Conservation (phyloP, 2,888 invertebrate species). For the Fragum whitleyi region DNA sequence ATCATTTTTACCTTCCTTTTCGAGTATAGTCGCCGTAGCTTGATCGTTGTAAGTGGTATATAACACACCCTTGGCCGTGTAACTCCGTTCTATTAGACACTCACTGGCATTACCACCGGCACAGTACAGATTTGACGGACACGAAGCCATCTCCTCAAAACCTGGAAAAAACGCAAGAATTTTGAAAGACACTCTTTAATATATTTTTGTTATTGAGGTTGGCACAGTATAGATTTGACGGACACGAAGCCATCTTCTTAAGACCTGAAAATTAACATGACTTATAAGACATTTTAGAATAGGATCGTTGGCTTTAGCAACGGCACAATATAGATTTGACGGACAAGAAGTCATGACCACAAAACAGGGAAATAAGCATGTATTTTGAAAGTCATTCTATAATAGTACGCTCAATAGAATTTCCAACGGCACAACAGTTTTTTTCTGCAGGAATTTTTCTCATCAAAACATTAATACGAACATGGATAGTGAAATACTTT, state of each 20-base stretch:
- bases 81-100: slow-evolving; percentile 47
- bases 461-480: too few relatives aligned
- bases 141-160: slow-evolving; percentile 62
- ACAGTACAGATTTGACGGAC: slow-evolving; percentile 60
- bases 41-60: slow-evolving; percentile 61
- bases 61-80: slow-evolving; percentile 59
- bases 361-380: too few relatives aligned
- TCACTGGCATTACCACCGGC: slow-evolving; percentile 48
- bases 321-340: slow-evolving; percentile 57
- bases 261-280: slow-evolving; percentile 43
- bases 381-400: too few relatives aligned
- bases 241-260: slow-evolving; percentile 62
- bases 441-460: too few relatives aligned
- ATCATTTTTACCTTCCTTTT: slow-evolving; percentile 19
- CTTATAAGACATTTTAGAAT: too few relatives aligned
- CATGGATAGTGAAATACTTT: too few relatives aligned
- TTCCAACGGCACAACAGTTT: too few relatives aligned
- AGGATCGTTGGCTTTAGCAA: slow-evolving; percentile 45
- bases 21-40: slow-evolving; percentile 53
- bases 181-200: background rate
- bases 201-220: slow-evolving; percentile 42
- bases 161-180: slow-evolving; percentile 42
- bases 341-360: slow-evolving; percentile 63
- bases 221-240: slow-evolving; percentile 56
- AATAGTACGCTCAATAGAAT: too few relatives aligned